Evolutionary conservation across 92 coral and sea anemone genomes (phyloP).

Genomic region (Zoanthus sociatus): DNA sequence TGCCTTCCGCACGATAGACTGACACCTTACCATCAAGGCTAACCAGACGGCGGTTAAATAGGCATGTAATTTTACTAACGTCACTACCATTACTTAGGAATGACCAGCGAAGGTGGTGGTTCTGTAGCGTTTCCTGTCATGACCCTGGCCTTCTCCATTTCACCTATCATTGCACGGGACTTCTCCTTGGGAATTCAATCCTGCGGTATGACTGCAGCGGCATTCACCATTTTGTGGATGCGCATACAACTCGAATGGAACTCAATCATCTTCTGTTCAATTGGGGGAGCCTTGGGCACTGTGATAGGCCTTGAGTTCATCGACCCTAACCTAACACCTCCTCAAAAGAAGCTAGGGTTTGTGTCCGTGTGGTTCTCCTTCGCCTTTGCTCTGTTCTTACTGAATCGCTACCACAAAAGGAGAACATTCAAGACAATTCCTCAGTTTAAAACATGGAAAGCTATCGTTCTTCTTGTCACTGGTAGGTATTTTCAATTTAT

Average conservation of each 20-base stretch:
- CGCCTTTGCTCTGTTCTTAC: constrained; percentile 45
- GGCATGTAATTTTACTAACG: too few species aligned
- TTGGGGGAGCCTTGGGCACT: not conserved
- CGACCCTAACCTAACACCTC: constrained; percentile 1
- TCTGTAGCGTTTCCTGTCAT: constrained; percentile 89
- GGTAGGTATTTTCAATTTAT: constrained; percentile 35
- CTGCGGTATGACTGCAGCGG: constrained; percentile 91
- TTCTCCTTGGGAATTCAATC: constrained; percentile 90
- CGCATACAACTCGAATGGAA: constrained; percentile 21
- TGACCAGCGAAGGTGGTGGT: constrained; percentile 94
- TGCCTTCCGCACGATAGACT: too few species aligned
- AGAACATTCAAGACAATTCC: constrained; percentile 76
- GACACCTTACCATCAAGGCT: too few species aligned
- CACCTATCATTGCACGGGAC: constrained; percentile 84
- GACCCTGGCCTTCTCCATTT: constrained; percentile 82
- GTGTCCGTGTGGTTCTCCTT: constrained; percentile 25
- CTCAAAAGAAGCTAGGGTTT: constrained; percentile 7
- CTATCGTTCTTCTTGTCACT: constrained; percentile 59
- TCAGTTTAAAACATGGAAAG: constrained; percentile 77
- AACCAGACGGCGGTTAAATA: too few species aligned
- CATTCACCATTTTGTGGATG: constrained; percentile 89
- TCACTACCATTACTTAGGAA: constrained; percentile 50
- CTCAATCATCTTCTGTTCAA: not conserved
- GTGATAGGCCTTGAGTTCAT: not conserved
- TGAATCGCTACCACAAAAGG: constrained; percentile 79